A percentile compares a stretch with the other conserved stretches of the same genome.
phyloP scores from a whole-genome alignment of 2,113 vertebrate species.

The Chaetura pelagica region DNA sequence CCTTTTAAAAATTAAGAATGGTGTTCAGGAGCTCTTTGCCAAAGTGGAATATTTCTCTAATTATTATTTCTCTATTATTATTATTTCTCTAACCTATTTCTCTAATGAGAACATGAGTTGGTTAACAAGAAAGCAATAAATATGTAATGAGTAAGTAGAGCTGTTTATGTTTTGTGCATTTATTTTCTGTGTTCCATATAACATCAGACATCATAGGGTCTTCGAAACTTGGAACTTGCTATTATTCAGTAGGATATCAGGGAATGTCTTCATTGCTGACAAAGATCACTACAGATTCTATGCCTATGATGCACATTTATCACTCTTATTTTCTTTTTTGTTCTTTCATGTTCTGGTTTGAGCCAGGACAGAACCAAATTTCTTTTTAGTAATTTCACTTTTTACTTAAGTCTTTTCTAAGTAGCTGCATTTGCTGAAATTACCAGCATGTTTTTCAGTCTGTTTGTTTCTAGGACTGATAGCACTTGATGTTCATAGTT shows the following conservation, averaged over 20 bases:
- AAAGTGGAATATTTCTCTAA: not conserved
- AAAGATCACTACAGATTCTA: not conserved
- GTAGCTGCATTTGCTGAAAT: no score
- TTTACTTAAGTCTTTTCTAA: no score
- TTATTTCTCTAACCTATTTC: no score
- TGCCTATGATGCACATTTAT: not conserved
- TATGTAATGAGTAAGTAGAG: not conserved
- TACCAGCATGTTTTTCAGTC: no score
- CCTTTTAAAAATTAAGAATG: not conserved
- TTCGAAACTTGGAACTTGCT: not conserved
- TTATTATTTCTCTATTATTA: no score
- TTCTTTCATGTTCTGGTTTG: not conserved
- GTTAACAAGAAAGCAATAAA: not conserved
- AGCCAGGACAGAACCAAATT: no score
- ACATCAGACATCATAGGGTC: not conserved
- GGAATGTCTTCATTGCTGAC: not conserved
- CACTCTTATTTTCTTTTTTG: fast-evolving
- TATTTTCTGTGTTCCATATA: not conserved
- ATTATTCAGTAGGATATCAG: not conserved
- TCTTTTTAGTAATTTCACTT: no score
- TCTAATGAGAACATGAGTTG: not conserved
- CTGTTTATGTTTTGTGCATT: not conserved
- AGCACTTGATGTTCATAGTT: no score
- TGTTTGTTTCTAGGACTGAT: no score
- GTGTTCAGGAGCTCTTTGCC: not conserved